Conservation (phyloP, 1,140 invertebrate genomes). For the Ericerus pela region DNA sequence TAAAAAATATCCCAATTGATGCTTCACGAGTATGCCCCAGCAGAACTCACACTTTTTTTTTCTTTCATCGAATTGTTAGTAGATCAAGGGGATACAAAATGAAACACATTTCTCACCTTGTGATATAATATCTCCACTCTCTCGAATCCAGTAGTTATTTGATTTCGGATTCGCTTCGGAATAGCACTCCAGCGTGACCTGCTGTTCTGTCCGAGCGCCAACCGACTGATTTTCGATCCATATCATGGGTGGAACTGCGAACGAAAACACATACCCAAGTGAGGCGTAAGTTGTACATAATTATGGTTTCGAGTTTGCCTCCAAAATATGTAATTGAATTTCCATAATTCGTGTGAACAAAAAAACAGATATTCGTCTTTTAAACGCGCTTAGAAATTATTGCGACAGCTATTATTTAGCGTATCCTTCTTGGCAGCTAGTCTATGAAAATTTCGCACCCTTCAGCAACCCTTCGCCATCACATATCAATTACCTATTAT, state of each 20-base stretch:
- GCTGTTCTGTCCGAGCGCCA: conserved; percentile 56
- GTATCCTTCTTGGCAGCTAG: too few species aligned
- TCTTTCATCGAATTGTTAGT: background rate
- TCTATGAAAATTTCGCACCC: too few species aligned
- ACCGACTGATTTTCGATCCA: conserved; percentile 71
- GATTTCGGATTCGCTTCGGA: conserved; percentile 76
- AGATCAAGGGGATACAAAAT: too few species aligned
- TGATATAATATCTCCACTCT: conserved; percentile 62
- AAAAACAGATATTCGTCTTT: too few species aligned
- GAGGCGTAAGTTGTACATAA: too few species aligned
- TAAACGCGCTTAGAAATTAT: too few species aligned
- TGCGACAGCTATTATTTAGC: too few species aligned
- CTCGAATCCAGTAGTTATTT: conserved; percentile 69
- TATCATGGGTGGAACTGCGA: conserved; percentile 66
- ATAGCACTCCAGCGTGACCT: conserved; percentile 60
- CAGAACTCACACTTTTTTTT: background rate
- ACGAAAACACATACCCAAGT: conserved; percentile 41
- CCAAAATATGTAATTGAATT: too few species aligned
- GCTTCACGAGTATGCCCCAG: background rate
- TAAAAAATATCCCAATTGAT: background rate
- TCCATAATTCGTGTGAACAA: too few species aligned
- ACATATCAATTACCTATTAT: too few species aligned
- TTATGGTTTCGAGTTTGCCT: too few species aligned
- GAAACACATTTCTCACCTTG: conserved; percentile 43
- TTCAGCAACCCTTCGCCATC: too few species aligned